phyloP scores from a whole-genome alignment of 2,113 vertebrate species.

The Silurus glanis region DNA sequence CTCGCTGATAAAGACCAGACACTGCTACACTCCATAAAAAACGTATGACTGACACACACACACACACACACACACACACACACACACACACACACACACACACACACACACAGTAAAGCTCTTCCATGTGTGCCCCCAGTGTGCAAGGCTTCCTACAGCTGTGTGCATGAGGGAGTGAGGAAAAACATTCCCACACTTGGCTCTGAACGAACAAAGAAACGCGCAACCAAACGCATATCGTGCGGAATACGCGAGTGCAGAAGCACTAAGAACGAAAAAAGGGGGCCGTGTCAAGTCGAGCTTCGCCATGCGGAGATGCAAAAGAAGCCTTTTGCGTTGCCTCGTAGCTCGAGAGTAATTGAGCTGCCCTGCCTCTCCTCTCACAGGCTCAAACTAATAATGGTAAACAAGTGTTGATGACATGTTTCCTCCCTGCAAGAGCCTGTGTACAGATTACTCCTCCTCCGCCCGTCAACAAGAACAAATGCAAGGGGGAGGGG shows the following conservation, averaged over 20 bases:
- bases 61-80: slow-evolving; percentile 40
- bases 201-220: slow-evolving; percentile 17
- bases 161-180: slow-evolving; percentile 44
- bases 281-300: background rate
- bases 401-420: slow-evolving; percentile 61
- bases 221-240: background rate
- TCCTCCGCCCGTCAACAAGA: slow-evolving; percentile 50
- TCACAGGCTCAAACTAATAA: slow-evolving; percentile 57
- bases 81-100: slow-evolving; percentile 44
- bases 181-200: slow-evolving; percentile 46
- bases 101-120: slow-evolving; percentile 41
- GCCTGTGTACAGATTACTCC: slow-evolving; percentile 53
- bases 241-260: slow-evolving; percentile 11
- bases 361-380: slow-evolving; percentile 50
- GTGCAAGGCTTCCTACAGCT: slow-evolving; percentile 51
- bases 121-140: slow-evolving; percentile 52
- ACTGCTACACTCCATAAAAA: slow-evolving; percentile 32
- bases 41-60: slow-evolving; percentile 32
- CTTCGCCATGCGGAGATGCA: background rate
- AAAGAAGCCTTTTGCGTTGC: slow-evolving; percentile 8
- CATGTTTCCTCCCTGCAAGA: slow-evolving; percentile 56
- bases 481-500: slow-evolving; percentile 47
- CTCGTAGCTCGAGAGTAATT: slow-evolving; percentile 53
- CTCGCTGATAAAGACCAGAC: slow-evolving; percentile 51
- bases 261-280: background rate